Conservation (phyloP, 2,888 invertebrate genomes). For the Drosophila quinaria region DNA sequence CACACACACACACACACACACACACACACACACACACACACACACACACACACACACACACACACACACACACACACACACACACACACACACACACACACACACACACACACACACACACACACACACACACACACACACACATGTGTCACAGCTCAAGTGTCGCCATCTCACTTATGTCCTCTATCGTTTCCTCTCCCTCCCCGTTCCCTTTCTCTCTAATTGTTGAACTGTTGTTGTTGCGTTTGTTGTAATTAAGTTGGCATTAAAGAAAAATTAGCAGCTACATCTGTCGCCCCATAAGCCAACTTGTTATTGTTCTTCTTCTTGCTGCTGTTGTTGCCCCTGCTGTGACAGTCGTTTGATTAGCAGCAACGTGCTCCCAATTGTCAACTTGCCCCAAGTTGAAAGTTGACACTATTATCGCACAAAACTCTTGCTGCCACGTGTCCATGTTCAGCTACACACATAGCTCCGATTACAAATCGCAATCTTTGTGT, state of each 20-base stretch:
- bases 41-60: slow-evolving; percentile 26
- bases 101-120: slow-evolving; percentile 27
- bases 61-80: slow-evolving; percentile 27
- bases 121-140: slow-evolving; percentile 22
- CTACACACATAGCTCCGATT: slow-evolving; percentile 3
- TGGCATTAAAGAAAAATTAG: slow-evolving; percentile 76
- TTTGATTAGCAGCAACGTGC: slow-evolving; percentile 51
- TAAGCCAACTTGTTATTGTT: slow-evolving; percentile 2
- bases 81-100: slow-evolving; percentile 31
- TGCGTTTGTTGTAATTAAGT: slow-evolving; percentile 64
- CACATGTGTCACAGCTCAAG: slow-evolving; percentile 45
- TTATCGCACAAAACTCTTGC: slow-evolving; percentile 31
- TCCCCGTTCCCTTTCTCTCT: background rate
- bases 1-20: slow-evolving; percentile 31
- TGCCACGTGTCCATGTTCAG: slow-evolving; percentile 7
- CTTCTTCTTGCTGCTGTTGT: background rate
- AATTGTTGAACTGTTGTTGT: slow-evolving; percentile 52
- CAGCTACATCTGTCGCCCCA: slow-evolving; percentile 47
- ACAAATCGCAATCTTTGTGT: slow-evolving; percentile 15
- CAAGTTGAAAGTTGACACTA: slow-evolving; percentile 32
- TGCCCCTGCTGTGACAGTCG: slow-evolving; percentile 35
- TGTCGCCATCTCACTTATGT: slow-evolving; percentile 28
- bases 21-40: slow-evolving; percentile 27
- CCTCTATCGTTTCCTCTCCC: slow-evolving; percentile 1
- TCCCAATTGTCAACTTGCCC: slow-evolving; percentile 33